A percentile compares a stretch with the other conserved stretches of the same genome.
Evolutionary conservation across 35 echinoderm and acorn worm genomes (phyloP).

Genomic region (Acanthaster planci): DNA sequence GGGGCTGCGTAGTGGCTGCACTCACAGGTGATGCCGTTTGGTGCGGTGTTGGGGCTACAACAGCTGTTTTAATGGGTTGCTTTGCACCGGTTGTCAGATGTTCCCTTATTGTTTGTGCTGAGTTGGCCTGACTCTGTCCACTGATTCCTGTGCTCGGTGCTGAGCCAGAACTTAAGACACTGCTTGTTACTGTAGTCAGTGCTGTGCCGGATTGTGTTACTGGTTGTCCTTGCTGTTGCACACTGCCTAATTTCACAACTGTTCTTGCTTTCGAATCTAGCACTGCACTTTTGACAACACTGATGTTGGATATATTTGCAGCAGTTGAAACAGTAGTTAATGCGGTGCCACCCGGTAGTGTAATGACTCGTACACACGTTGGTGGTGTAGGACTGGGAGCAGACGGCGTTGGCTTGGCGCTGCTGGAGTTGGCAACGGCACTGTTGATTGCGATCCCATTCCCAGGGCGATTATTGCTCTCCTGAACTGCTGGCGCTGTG

Average conservation of each 20-base stretch:
- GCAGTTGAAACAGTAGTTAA: neutral
- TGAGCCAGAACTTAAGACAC: constrained; percentile 22
- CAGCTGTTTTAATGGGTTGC: neutral
- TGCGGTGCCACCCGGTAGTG: constrained; percentile 32
- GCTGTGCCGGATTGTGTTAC: neutral
- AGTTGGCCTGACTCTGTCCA: neutral
- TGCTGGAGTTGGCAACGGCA: neutral
- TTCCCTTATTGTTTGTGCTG: constrained; percentile 32
- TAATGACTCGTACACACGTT: constrained; percentile 47
- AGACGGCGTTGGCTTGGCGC: constrained; percentile 1
- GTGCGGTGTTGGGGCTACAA: neutral
- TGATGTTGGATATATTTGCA: constrained; percentile 35
- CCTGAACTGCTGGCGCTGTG: neutral
- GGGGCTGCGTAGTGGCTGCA: neutral
- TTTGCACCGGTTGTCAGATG: constrained; percentile 28
- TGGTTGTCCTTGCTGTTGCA: constrained; percentile 1
- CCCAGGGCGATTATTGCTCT: neutral
- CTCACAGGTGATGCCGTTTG: neutral
- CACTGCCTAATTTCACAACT: neutral
- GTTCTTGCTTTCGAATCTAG: constrained; percentile 35
- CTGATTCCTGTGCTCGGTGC: constrained; percentile 6
- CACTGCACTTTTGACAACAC: constrained; percentile 51
- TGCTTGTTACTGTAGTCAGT: constrained; percentile 8
- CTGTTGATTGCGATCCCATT: neutral
- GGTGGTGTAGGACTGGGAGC: neutral